Evolutionary conservation across 2,113 vertebrate species (phyloP).

Genomic region (Melanerpes aurifrons): DNA sequence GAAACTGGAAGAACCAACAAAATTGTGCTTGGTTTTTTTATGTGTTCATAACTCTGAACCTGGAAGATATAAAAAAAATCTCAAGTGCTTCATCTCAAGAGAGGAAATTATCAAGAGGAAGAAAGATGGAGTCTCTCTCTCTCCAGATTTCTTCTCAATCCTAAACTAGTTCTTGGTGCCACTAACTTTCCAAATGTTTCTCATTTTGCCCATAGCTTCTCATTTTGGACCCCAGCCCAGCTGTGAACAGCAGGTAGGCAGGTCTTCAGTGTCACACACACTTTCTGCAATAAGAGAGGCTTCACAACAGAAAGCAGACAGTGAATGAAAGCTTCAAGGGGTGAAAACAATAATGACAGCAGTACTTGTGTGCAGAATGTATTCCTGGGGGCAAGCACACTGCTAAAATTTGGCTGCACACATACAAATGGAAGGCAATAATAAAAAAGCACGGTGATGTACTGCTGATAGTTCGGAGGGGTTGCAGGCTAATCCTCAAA

Average conservation of each 20-base stretch:
- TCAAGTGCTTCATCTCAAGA: background rate
- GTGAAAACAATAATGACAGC: background rate
- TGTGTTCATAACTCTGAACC: background rate
- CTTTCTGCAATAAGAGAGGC: background rate
- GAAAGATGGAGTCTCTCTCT: background rate
- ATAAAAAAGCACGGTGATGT: background rate
- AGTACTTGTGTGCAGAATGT: background rate
- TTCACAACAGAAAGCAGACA: background rate
- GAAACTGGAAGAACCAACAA: background rate
- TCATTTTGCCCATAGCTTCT: background rate
- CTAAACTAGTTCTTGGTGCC: background rate
- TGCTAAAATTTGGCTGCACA: background rate
- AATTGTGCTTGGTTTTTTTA: background rate
- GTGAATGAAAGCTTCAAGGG: background rate
- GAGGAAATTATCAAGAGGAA: background rate
- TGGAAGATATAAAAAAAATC: background rate
- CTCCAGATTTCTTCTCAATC: background rate
- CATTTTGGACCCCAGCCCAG: background rate
- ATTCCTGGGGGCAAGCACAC: accelerated
- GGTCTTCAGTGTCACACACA: background rate
- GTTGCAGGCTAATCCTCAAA: background rate
- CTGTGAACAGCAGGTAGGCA: background rate
- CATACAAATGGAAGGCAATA: background rate
- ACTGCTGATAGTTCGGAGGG: too few species aligned
- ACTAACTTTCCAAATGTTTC: background rate